These are phyloP conservation scores for Vanessa atalanta DNA, from an alignment of 1,140 invertebrate genomes.

Conservation along the genomic window DNA sequence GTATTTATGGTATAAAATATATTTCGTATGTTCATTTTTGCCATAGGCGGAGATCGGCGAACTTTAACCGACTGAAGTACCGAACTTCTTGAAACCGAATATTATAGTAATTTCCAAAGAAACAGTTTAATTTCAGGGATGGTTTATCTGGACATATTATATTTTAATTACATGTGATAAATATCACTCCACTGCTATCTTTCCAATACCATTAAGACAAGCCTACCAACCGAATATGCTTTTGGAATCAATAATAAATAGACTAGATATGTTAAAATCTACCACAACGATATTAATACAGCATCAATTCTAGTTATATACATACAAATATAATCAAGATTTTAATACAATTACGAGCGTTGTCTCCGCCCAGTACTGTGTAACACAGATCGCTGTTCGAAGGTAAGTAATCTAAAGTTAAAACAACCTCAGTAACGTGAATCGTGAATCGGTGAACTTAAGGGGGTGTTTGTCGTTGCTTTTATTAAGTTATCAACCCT, in stretches of 20 bases:
- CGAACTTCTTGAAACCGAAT: too few relatives aligned
- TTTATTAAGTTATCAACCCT: not conserved
- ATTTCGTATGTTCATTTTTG: too few relatives aligned
- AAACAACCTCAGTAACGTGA: constrained; percentile 9
- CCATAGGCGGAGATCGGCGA: too few relatives aligned
- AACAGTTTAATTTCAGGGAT: too few relatives aligned
- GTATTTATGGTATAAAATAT: too few relatives aligned
- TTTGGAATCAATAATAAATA: not conserved
- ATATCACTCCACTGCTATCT: too few relatives aligned
- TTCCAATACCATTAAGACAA: too few relatives aligned
- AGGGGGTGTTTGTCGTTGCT: not conserved
- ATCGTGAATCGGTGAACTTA: constrained; percentile 5
- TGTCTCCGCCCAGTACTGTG: constrained; percentile 10
- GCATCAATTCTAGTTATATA: not conserved
- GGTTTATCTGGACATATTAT: too few relatives aligned
- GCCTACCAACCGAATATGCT: too few relatives aligned
- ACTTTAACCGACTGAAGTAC: too few relatives aligned
- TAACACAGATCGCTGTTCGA: constrained; percentile 13
- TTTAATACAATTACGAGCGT: constrained; percentile 7
- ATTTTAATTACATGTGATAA: too few relatives aligned
- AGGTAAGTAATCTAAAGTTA: constrained; percentile 28
- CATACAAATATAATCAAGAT: constrained; percentile 12
- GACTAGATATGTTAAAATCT: not conserved
- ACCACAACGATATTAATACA: not conserved
- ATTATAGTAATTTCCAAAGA: too few relatives aligned